Evolutionary conservation across 2,888 invertebrate species (phyloP).

Genomic region (Synanthedon formicaeformis): DNA sequence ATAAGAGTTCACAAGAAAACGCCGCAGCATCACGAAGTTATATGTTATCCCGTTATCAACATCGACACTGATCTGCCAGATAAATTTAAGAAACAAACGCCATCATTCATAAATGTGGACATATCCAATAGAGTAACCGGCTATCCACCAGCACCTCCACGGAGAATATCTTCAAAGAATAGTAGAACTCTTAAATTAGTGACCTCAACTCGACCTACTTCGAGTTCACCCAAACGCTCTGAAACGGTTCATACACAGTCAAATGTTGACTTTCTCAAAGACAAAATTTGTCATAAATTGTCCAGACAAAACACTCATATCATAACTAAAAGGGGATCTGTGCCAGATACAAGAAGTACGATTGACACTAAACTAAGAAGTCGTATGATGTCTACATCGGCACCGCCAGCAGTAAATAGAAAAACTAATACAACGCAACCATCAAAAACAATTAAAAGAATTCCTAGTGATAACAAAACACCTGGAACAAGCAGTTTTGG

Average conservation of each 20-base stretch:
- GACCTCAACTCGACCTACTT: conserved; percentile 60
- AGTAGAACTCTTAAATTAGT: conserved; percentile 77
- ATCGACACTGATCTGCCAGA: conserved; percentile 36
- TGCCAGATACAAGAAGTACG: conserved; percentile 15
- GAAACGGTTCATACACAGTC: conserved; percentile 39
- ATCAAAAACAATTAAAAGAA: conserved; percentile 23
- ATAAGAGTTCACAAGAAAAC: conserved; percentile 80
- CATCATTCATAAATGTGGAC: conserved; percentile 63
- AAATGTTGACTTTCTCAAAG: conserved; percentile 73
- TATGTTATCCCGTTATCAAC: conserved; percentile 72
- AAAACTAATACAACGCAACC: conserved; percentile 23
- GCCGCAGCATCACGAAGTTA: conserved; percentile 64
- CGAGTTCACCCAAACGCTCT: conserved; percentile 36
- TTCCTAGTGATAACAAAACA: conserved; percentile 21
- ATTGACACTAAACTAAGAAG: conserved; percentile 11
- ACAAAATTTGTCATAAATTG: conserved; percentile 73
- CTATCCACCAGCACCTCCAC: conserved; percentile 79
- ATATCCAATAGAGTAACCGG: conserved; percentile 28
- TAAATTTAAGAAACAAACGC: conserved; percentile 71
- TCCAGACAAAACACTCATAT: conserved; percentile 61
- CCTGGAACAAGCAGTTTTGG: conserved; percentile 56
- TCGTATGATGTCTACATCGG: conserved; percentile 47
- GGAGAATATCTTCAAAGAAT: conserved; percentile 80
- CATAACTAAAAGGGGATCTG: conserved; percentile 22
- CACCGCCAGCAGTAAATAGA: conserved; percentile 52